Evolutionary conservation across 2,888 invertebrate genomes (phyloP), one percentile per base, ranked within the genome.

Genomic region (Thecocarcelia acutangulata): DNA sequence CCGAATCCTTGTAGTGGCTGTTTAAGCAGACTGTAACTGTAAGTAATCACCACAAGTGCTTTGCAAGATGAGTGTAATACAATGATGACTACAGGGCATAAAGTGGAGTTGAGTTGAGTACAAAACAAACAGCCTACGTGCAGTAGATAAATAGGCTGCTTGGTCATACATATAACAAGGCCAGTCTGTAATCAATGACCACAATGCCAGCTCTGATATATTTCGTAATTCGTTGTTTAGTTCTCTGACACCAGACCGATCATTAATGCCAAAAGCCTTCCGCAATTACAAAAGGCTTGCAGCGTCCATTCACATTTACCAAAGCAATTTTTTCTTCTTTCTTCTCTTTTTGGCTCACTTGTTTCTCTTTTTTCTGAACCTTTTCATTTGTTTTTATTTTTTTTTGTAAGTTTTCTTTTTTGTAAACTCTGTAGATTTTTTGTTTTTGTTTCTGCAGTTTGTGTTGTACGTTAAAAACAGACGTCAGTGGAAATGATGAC

Each of bases 391-490:
- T 56, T 66, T 37, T 24, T 42, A 15, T 54, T n/a, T 63, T 17
- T 50, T 37, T 21, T 50, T 37, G 54, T 40, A 15, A 46, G 6
- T 15, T 50, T 52, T 33, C 1, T 50, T 64, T 40, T 3, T 50
- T 3, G 28, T n/a, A n/a, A n/a, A n/a, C n/a, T n/a, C 13, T 13
- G 33, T 48, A 11, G 15, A n/a, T 28, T 19, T 17, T 52, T 28
- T 17, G 13, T n/a, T 75, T 59, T 42, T 24, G 17, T 12, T 70
- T n/a, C 9, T 78, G 70, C 42, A 70, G 42, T 75, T 78, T 78
- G 66, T 75, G 42, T 17, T 66, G 78, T 56, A 37, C 64, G 59
- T 78, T 77, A 74, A 58, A 58, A 73, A 70, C 78, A 78, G 82
- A 78, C 58, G 33, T 54, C 61, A 17, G 24, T 48, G 13, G 8